A percentile compares a stretch with the other conserved stretches of the same genome.
Evolutionary conservation across 1,140 invertebrate genomes (phyloP).

Genomic region (Cecropterus lyciades): DNA sequence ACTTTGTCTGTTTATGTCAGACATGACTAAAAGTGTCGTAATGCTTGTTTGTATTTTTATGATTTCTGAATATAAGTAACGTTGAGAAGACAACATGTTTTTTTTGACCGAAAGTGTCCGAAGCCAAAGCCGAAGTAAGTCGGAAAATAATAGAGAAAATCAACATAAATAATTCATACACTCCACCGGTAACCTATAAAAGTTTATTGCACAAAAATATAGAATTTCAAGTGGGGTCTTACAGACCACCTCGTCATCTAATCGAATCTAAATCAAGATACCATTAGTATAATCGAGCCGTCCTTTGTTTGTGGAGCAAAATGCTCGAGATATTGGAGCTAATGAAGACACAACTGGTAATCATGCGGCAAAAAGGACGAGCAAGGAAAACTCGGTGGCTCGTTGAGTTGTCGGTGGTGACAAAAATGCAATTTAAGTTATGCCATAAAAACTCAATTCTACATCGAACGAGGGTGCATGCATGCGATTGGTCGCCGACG

Average conservation of each 20-base stretch:
- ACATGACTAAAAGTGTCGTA: no score
- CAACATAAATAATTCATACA: no score
- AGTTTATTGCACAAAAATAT: slow-evolving; percentile 29
- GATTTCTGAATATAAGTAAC: no score
- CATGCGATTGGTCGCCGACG: slow-evolving; percentile 43
- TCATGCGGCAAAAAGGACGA: slow-evolving; percentile 49
- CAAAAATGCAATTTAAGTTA: slow-evolving; percentile 80
- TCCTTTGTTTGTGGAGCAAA: slow-evolving; percentile 39
- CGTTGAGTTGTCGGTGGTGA: slow-evolving; percentile 55
- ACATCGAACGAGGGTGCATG: slow-evolving; percentile 50
- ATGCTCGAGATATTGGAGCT: slow-evolving; percentile 47
- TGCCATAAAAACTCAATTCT: slow-evolving; percentile 73
- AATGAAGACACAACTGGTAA: slow-evolving; percentile 65
- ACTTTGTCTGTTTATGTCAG: no score
- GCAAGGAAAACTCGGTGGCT: slow-evolving; percentile 38
- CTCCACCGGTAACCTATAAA: background rate
- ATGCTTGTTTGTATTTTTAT: no score
- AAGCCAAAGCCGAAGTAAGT: no score
- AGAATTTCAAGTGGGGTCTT: slow-evolving; percentile 6
- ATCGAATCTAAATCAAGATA: slow-evolving; percentile 49
- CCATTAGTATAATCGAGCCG: slow-evolving; percentile 44
- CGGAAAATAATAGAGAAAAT: no score
- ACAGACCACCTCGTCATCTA: slow-evolving; percentile 34
- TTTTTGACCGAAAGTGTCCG: no score
- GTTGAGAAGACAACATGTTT: no score